Percentiles rank a stretch among this genome's conserved stretches.
phyloP scores from a whole-genome alignment of 2,888 invertebrate species.

The Drosophila fungiperda region DNA sequence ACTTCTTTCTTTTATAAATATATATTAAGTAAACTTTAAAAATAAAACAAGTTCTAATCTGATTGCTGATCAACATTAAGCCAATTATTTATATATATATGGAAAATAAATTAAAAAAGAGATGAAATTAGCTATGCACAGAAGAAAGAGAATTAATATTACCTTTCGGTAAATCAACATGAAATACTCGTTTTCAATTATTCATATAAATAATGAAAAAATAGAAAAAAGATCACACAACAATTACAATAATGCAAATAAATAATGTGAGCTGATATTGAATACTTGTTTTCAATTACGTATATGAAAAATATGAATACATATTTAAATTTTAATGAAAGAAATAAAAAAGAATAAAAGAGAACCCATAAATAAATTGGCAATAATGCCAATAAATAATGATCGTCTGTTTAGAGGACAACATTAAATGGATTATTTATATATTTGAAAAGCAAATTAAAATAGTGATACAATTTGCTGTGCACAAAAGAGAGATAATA shows the following conservation, averaged over 20 bases:
- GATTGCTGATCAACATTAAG: not conserved
- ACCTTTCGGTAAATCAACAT: not conserved
- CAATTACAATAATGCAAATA: not conserved
- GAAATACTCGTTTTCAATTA: not conserved
- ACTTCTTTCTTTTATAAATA: too few species aligned
- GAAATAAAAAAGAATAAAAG: not conserved
- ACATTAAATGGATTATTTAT: not conserved
- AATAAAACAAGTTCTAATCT: not conserved
- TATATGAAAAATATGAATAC: not conserved
- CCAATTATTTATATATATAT: not conserved
- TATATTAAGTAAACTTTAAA: too few species aligned
- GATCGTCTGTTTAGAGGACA: not conserved
- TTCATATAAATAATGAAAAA: not conserved
- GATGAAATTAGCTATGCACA: not conserved
- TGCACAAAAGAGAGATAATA: not conserved
- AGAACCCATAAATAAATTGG: not conserved
- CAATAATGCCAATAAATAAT: not conserved
- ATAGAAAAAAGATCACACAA: not conserved
- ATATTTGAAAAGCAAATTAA: not conserved
- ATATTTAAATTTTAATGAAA: not conserved
- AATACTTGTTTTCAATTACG: not conserved
- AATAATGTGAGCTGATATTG: constrained; percentile 11
- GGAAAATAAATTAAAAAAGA: not conserved
- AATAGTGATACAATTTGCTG: not conserved
- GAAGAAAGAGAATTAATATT: not conserved